phyloP scores from a whole-genome alignment of 1,140 invertebrate genomes.

The Caenorhabditis briggsae region DNA sequence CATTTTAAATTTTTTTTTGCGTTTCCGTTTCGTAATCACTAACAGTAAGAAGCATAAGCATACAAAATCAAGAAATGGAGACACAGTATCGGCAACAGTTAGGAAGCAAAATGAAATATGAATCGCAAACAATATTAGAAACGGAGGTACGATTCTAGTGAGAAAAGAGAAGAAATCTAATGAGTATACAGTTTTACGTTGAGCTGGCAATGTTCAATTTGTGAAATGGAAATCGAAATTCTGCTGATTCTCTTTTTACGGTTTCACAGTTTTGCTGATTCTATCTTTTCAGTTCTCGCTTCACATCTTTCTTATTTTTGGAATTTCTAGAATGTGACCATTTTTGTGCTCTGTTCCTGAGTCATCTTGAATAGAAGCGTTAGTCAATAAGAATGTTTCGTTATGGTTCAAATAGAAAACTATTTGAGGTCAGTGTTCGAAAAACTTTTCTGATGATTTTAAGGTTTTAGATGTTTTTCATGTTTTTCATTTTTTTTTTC shows the following conservation, averaged over 20 bases:
- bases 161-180: slow-evolving; percentile 23
- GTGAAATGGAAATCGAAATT: background rate
- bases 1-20: background rate
- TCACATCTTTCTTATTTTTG: background rate
- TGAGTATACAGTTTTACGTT: slow-evolving; percentile 19
- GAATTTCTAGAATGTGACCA: background rate
- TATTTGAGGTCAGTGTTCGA: background rate
- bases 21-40: slow-evolving; percentile 41
- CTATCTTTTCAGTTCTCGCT: background rate
- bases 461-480: too few relatives aligned
- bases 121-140: slow-evolving; percentile 25
- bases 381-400: slow-evolving; percentile 18
- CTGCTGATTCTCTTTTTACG: background rate
- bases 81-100: background rate
- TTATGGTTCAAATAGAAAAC: background rate
- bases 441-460: too few relatives aligned
- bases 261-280: background rate
- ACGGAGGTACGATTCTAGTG: background rate
- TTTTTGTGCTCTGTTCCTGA: background rate
- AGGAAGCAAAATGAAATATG: background rate
- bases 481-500: too few relatives aligned
- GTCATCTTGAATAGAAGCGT: slow-evolving; percentile 9
- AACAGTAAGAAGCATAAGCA: slow-evolving; percentile 3
- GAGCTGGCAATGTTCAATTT: background rate
- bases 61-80: slow-evolving; percentile 1